Percentiles rank a stretch among this genome's conserved stretches.
Evolutionary conservation across 1,140 invertebrate species (phyloP).

Genomic region (Drosophila azteca): DNA sequence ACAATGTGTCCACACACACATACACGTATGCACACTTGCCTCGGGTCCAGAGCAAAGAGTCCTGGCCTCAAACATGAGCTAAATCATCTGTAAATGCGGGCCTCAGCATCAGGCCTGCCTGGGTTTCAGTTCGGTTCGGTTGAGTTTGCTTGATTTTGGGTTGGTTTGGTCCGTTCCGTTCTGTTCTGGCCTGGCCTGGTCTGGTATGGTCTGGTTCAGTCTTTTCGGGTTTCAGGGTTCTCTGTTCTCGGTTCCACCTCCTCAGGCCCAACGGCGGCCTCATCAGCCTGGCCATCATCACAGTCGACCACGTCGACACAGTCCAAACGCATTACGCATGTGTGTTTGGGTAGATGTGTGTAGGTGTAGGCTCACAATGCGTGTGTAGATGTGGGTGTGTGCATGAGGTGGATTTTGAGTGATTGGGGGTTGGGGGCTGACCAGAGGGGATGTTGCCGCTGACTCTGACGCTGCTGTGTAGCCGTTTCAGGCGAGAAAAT

Average conservation of each 20-base stretch:
- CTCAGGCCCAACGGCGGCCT: constrained; percentile 5
- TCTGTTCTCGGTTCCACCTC: constrained; percentile 1
- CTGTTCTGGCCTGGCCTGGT: not conserved
- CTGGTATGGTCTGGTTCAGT: too few species aligned
- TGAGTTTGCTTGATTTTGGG: constrained; percentile 3
- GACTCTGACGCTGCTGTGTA: constrained; percentile 63
- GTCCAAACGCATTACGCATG: constrained; percentile 36
- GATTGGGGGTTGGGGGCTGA: not conserved
- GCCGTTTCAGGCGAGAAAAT: constrained; percentile 83
- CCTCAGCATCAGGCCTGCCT: constrained; percentile 27
- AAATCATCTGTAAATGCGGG: constrained; percentile 82
- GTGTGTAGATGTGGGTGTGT: not conserved
- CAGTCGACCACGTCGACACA: constrained; percentile 51
- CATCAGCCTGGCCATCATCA: constrained; percentile 37
- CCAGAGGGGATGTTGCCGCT: constrained; percentile 24
- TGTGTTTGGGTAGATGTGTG: not conserved
- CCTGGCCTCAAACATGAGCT: constrained; percentile 79
- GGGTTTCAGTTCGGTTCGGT: constrained; percentile 17
- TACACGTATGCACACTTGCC: constrained; percentile 11
- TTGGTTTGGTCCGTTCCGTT: constrained; percentile 1
- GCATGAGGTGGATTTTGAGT: not conserved
- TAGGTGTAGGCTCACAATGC: not conserved
- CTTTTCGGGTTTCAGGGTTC: not conserved
- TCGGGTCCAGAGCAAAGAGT: constrained; percentile 42
- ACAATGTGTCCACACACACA: constrained; percentile 76